Base-by-base conservation (phyloP, 30 jellyfish, hydroid and myxozoan genomes). In the Hydra vulgaris region DNA sequence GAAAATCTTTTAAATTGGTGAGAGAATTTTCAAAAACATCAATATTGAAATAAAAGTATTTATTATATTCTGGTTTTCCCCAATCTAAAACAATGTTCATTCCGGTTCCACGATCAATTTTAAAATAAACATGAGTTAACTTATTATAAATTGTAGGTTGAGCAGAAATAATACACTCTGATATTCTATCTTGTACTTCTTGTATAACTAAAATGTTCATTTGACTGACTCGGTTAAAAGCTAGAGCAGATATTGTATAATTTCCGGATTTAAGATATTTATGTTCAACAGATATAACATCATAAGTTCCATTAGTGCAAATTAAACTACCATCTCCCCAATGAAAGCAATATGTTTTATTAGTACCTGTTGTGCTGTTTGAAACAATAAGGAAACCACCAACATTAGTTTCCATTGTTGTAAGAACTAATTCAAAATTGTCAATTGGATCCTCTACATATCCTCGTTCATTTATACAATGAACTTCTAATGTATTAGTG, bases 131-230 rank as follows among this genome's bases (percentile, higher is more conserved):
- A 17, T 22, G 15, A 53, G 77, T 61, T 53, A 25, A 20, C n/a
- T 5, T 24, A 15, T 25, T 40, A 78, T 27, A 61, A 25, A 22
- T 55, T 16, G 85, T 40, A 66, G 76, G 23, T 53, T 54, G 55
- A 23, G 61, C 79, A 16, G 68, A 19, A 23, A 78, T 25, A 17
- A 12, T 23, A 18, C 61, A 61, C 24, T 55, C 85, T 17, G 17
- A 23, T 25, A 91, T 86, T 24, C 72, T 55, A 71, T 91, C 98
- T 71, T 86, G 96, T n/a, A 91, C 93, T 73, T 67, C 88, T 21
- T 80, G 40, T 24, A 74, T 27, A 7, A 18, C 54, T 0, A 84
- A 22, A 70, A 82, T 23, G 8, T 77, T 86, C 61, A 66, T 52
- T 72, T 71, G 22, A 72, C 96, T 91, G 53, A 91, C 87, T 77